phyloP scores from a whole-genome alignment of 2,888 invertebrate genomes.

The Allolobophora icterica region DNA sequence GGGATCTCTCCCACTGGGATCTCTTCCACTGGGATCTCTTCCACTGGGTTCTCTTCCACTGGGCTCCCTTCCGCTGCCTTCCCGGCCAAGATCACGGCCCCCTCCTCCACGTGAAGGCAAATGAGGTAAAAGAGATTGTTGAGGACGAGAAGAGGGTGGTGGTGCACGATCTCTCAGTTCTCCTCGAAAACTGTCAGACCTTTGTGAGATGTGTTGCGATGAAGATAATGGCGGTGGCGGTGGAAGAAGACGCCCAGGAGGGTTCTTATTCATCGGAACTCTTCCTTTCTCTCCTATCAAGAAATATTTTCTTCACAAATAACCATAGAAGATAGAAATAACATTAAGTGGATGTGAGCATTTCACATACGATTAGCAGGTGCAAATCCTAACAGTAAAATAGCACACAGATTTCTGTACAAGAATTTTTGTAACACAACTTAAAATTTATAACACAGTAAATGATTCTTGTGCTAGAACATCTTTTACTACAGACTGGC shows the following conservation, averaged over 20 bases:
- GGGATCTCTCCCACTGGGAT: background rate
- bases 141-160: background rate
- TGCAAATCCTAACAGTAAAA: background rate
- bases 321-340: background rate
- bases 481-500: background rate
- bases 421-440: background rate
- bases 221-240: background rate
- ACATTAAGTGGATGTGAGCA: no score
- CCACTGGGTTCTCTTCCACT: background rate
- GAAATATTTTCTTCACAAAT: background rate
- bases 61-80: background rate
- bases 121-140: background rate
- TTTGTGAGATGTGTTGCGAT: background rate
- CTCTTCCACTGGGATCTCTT: background rate
- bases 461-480: background rate
- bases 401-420: background rate
- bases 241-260: constrained; percentile 8
- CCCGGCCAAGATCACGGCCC: background rate
- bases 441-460: background rate
- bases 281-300: constrained; percentile 12
- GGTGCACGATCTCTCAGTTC: background rate
- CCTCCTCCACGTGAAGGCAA: constrained; percentile 18
- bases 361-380: no score
- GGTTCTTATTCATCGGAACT: background rate
- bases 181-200: background rate